Percentiles rank a stretch among this genome's conserved stretches.
These are phyloP conservation scores for Rafetus swinhoei DNA, from an alignment of 2,113 vertebrate species.

Conservation along the genomic window DNA sequence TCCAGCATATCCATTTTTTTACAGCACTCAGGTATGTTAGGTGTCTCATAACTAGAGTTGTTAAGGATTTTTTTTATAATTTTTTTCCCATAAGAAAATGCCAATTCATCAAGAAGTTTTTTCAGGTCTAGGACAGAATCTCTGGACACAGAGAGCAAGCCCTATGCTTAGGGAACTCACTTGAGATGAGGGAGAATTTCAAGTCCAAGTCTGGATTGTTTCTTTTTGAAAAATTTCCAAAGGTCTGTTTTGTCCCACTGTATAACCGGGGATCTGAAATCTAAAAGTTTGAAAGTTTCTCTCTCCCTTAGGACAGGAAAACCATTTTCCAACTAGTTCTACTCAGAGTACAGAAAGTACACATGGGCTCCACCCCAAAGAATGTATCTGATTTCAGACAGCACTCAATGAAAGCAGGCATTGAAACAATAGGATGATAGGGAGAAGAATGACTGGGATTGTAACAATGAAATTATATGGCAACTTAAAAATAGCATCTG, in stretches of 20 bases:
- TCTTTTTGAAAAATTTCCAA: background rate
- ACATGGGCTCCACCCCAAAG: background rate
- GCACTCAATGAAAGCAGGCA: background rate
- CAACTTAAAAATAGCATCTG: background rate
- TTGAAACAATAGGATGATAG: background rate
- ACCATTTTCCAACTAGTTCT: background rate
- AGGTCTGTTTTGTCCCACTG: background rate
- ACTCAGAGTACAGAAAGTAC: background rate
- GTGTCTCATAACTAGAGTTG: background rate
- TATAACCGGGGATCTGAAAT: background rate
- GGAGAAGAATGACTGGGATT: background rate
- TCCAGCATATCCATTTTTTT: background rate
- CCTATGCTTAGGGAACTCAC: background rate
- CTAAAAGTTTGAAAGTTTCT: background rate
- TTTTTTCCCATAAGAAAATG: background rate
- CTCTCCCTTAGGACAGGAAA: background rate
- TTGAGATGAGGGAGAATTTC: background rate
- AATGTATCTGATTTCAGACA: slow-evolving; percentile 12
- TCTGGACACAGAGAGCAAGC: background rate
- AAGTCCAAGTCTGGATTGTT: background rate
- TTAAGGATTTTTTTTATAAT: background rate
- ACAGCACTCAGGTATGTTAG: background rate
- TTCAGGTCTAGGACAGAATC: background rate
- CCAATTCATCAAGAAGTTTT: background rate
- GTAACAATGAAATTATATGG: background rate